Evolutionary conservation across 2,113 vertebrate species (phyloP), one percentile per base, ranked within the genome.

Genomic region (Oncorhynchus masou): DNA sequence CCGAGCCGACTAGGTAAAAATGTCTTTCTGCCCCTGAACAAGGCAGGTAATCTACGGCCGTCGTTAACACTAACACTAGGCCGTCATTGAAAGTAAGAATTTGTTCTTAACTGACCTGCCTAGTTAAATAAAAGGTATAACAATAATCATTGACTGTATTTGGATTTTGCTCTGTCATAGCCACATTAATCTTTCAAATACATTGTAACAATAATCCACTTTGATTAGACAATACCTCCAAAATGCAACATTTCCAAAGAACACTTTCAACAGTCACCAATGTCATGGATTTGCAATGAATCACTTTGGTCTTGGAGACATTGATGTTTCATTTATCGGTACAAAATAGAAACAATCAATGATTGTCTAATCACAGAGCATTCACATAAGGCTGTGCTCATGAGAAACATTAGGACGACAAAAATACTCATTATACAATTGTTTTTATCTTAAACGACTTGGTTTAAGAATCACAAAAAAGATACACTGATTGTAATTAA

Each of bases 401-500:
- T 77, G 60, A 22, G 59, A 82, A 84, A 29, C 54, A 70, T 62
- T 24, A 66, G 68, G 4, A 67, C 64, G 57, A 74, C 39, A 80
- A 81, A 74, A 31, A 70, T 76, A 64, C 68, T 62, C 54, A 73
- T n/a, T 60, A 45, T 25, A 34, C 39, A 29, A 78, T 34, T 34
- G 5, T 34, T 34, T 34, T 34, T 66, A 80, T n/a, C 74, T 70
- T 39, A 62, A 70, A 78, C 57, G 39, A 81, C 81, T 79, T 75
- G 68, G 84, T 84, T 80, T 82, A 73, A 80, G 74, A 85, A 87
- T 88, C 77, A 86, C 51, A 45, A 12, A 85, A 73, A 39, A 82
- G 77, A 82, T 88, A 85, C 24, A 83, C 75, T 90, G 90, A 91
- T 91, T 91, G 88, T 85, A 88, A 71, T 83, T 75, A 78, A 87